Evolutionary conservation across 2,113 vertebrate genomes (phyloP).

Genomic region (Dasyprocta punctata): DNA sequence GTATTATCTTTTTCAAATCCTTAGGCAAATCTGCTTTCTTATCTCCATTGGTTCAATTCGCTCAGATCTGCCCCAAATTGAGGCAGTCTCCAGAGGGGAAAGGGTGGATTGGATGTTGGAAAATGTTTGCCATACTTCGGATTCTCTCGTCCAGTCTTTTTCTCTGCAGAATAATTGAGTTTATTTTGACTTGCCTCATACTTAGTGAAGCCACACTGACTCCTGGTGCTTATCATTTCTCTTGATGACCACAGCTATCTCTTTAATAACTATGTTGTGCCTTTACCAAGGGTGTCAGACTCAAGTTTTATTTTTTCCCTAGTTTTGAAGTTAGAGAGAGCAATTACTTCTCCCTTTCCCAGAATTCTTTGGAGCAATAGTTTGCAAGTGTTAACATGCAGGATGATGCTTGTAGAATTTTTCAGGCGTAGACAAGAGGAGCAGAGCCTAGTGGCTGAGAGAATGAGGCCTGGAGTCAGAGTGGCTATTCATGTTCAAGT

Average conservation of each 20-base stretch:
- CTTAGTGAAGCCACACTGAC: neutral
- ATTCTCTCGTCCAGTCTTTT: neutral
- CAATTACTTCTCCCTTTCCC: neutral
- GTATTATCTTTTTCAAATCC: neutral
- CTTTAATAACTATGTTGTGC: neutral
- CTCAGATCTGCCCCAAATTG: neutral
- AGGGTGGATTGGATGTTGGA: neutral
- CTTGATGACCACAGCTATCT: neutral
- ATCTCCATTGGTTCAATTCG: neutral
- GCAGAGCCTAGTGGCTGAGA: neutral
- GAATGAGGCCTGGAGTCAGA: neutral
- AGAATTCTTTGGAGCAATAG: neutral
- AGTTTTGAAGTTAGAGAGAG: neutral
- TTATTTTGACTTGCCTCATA: neutral
- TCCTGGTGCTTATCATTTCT: neutral
- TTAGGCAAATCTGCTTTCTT: neutral
- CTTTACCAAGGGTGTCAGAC: neutral
- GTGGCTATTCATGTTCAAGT: neutral
- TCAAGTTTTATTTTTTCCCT: neutral
- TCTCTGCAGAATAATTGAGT: neutral
- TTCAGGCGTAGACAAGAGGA: neutral
- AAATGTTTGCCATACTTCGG: neutral
- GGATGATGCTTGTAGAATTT: neutral
- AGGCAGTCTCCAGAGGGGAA: neutral
- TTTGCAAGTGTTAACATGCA: neutral